Base-by-base conservation (phyloP, 2,113 vertebrate species). In the Cyanocitta stelleri region DNA sequence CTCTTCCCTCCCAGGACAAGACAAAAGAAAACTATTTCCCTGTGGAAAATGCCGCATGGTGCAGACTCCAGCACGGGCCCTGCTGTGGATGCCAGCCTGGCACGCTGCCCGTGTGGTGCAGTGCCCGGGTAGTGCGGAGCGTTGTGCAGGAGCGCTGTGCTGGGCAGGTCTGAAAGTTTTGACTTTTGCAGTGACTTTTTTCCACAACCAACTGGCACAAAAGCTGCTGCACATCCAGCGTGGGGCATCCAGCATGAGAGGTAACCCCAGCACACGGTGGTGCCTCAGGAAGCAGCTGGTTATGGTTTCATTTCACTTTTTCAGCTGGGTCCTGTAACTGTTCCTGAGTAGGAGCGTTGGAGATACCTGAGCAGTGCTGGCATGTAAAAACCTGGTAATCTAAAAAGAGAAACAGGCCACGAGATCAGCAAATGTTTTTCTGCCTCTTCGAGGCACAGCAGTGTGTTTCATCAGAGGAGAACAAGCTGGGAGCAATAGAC, bases 91-190 rank as follows among this genome's bases (percentile, higher is more conserved):
- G 13, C 30, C 1, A 1, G 37, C 26, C 17, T 0, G 1, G 29
- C 1, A 1, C 0, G 3, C 37, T 52, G 67, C 61, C 37, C 0
- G 0, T 1, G 1, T 3, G 6, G 41, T 2, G 79, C 30, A 4
- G 41, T 2, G 79, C 30, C 37, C 35, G 0, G 1, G 35, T 16
- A 21, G 27, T 0, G 0, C 0, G 0, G 48, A 30, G 64, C 0
- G 2, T 6, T 1, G 17, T 29, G 30, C 32, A 11, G 32, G 32
- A 52, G 24, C 0, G 0, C 56, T 9, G 11, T 20, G 32, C 41
- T 3, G 13, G 49, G 41, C 35, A 22, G 9, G 7, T 80, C 30
- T 44, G 29, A 41, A 73, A 46, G 26, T 23, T 80, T 20, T 32
- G 33, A 29, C 22, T 77, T 62, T 17, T 54, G n/a, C 43, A 30